Percentiles rank a stretch among this genome's conserved stretches.
These are phyloP conservation scores for Rallus limicola DNA, from an alignment of 2,113 vertebrate genomes.

Conservation along the genomic window DNA sequence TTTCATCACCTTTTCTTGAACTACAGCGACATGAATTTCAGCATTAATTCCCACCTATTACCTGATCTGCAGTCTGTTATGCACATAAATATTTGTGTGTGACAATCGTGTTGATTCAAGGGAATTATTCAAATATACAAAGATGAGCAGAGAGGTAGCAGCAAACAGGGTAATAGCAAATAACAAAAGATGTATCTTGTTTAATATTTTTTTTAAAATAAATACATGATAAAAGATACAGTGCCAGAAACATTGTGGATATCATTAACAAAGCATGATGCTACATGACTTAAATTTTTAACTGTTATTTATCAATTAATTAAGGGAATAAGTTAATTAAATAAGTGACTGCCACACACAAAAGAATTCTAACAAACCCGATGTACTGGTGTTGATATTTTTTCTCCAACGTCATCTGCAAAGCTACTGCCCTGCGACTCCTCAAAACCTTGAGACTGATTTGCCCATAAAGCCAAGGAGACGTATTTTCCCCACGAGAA, in stretches of 20 bases:
- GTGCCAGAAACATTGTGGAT: not conserved
- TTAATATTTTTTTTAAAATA: not conserved
- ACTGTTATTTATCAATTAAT: not conserved
- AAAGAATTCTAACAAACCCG: not conserved
- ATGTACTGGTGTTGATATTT: not conserved
- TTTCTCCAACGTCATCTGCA: not conserved
- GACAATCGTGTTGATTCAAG: not conserved
- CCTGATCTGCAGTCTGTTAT: not conserved
- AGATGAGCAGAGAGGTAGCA: not conserved
- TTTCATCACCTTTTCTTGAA: not conserved
- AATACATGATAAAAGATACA: not conserved
- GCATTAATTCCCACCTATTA: not conserved
- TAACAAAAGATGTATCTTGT: not conserved
- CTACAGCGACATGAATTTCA: not conserved
- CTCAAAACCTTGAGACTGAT: conserved; percentile 8
- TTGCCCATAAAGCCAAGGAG: not conserved
- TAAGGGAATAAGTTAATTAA: not conserved
- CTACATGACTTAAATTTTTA: not conserved
- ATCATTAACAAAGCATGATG: not conserved
- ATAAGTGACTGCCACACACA: not conserved
- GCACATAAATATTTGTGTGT: not conserved
- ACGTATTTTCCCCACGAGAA: conserved; percentile 13
- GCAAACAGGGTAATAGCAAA: not conserved
- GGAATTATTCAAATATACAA: not conserved
- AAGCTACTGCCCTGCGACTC: not conserved